Conservation (phyloP, 1,140 invertebrate species). For the Nephila pilipes region DNA sequence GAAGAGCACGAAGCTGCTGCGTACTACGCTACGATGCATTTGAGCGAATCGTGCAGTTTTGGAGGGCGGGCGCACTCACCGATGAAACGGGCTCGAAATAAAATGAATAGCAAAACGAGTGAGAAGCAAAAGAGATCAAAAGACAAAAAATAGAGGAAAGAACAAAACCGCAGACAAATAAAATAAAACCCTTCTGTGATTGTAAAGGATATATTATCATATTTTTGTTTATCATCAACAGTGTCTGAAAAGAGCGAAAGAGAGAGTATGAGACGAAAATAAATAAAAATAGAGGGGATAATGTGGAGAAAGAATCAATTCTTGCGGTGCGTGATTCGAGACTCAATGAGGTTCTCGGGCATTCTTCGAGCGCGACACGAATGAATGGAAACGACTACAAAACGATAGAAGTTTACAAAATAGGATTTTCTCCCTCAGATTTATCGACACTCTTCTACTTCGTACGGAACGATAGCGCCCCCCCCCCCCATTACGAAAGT, state of each 20-base stretch:
- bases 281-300: background rate
- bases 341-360: background rate
- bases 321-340: constrained; percentile 15
- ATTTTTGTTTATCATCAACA: constrained; percentile 58
- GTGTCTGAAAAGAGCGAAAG: constrained; percentile 37
- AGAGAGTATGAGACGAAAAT: background rate
- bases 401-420: constrained; percentile 36
- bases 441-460: background rate
- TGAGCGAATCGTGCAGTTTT: constrained; percentile 31
- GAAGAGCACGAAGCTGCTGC: background rate
- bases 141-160: background rate
- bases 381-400: constrained; percentile 35
- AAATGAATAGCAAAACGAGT: background rate
- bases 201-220: constrained; percentile 51
- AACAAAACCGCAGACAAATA: constrained; percentile 42
- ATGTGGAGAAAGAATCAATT: constrained; percentile 34
- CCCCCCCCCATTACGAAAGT: background rate
- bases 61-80: constrained; percentile 13
- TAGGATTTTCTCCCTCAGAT: background rate
- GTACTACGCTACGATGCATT: constrained; percentile 26
- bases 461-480: too few relatives aligned
- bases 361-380: background rate
- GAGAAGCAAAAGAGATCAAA: background rate
- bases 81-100: background rate
- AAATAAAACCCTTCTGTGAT: constrained; percentile 3